Conservation (phyloP, 2,113 vertebrate species). For the Sisor rabdophorus region DNA sequence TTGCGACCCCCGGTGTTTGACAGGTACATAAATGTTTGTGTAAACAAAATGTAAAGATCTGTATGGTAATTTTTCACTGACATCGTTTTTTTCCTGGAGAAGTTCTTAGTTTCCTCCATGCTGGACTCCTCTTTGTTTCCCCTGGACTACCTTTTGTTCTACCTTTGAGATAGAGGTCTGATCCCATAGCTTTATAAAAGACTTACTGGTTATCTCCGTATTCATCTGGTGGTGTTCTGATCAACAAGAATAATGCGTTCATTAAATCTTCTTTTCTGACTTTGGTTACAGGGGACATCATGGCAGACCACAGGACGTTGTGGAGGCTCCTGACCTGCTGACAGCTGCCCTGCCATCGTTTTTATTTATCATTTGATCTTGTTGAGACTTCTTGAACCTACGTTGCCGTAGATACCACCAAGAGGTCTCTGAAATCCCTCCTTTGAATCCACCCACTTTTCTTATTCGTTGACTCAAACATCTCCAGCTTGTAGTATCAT, state of each 20-base stretch:
- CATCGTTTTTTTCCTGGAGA: not conserved
- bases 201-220: not conserved
- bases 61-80: not conserved
- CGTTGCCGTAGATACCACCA: not conserved
- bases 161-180: not conserved
- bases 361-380: not conserved
- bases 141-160: constrained; percentile 14
- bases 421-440: constrained; percentile 14
- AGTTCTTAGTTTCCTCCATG: not conserved
- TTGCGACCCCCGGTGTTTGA: not conserved
- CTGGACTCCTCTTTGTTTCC: constrained; percentile 45
- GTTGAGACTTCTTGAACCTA: not conserved
- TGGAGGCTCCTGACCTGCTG: not conserved
- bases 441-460: not conserved
- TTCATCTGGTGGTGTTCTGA: not conserved
- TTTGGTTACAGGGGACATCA: constrained; percentile 42
- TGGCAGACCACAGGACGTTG: not conserved
- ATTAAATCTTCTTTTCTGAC: constrained; percentile 16
- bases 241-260: not conserved
- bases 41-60: not conserved
- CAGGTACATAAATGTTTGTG: not conserved
- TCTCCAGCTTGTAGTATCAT: constrained; percentile 57
- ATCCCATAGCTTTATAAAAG: not conserved
- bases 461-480: not conserved
- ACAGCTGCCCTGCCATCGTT: constrained; percentile 30